Evolutionary conservation across 2,797 vertebrate genomes (phyloP).

Genomic region (Ammospiza maritima): DNA sequence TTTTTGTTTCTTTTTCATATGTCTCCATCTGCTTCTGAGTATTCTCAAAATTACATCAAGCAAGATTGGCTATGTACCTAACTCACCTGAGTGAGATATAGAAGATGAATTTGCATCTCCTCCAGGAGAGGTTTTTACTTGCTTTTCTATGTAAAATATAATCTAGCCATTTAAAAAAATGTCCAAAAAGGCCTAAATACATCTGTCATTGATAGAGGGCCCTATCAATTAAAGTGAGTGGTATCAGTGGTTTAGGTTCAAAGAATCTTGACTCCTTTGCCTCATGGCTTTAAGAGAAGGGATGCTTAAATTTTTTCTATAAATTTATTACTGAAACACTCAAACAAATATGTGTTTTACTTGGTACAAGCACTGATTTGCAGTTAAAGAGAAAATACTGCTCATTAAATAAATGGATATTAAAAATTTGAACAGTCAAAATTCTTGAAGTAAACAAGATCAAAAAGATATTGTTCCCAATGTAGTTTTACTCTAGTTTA

Average conservation of each 20-base stretch:
- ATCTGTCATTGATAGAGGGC: neutral
- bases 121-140: neutral
- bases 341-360: neutral
- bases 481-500: neutral
- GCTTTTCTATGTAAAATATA: neutral
- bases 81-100: neutral
- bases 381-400: neutral
- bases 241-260: neutral
- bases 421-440: neutral
- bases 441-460: neutral
- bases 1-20: neutral
- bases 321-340: neutral
- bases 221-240: neutral
- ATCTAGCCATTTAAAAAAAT: neutral
- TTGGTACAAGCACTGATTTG: neutral
- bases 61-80: neutral
- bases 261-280: neutral
- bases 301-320: neutral
- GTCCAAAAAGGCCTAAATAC: neutral
- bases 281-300: neutral
- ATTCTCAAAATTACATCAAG: neutral
- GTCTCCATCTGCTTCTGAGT: conserved; percentile 9
- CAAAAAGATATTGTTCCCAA: neutral
- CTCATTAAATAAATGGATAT: neutral
- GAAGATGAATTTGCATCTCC: neutral